Base-by-base conservation (phyloP, 2,888 invertebrate species). In the Argyresthia goedartella region DNA sequence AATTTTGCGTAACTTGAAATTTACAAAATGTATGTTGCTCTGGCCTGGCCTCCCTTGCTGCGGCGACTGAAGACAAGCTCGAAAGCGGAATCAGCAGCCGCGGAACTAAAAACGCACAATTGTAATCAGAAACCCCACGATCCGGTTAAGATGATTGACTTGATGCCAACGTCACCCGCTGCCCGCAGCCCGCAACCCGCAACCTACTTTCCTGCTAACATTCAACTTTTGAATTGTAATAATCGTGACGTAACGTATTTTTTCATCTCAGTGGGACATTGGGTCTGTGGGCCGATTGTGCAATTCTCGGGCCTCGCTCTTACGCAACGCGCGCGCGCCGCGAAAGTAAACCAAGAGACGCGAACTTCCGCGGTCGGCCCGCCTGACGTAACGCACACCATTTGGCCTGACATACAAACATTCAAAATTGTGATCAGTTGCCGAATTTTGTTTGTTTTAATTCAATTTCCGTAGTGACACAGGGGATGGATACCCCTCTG, bases 111-210 rank as follows among this genome's bases (percentile, higher is more conserved):
- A 43, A 14, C 43, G 10, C n/a, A 43, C 43, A 39, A 39, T 39
- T 3, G n/a, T 8, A 11, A 44, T 15, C 2, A 46, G 6, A 33
- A 33, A 8, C 33, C 25, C 4, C 15, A 15, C 8, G 14, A 48
- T 14, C 36, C 14, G 35, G 48, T 14, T 36, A 36, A 3, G 36
- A 10, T 48, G 14, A 48, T 48, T 48, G 36, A 35, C 48, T 48
- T 48, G 15, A 36, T 2, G 16, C 60, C 72, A 72, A 71, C 71
- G 73, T 69, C 79, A 84, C 81, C 70, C n/a, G n/a, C n/a, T n/a
- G n/a, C n/a, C n/a, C 80, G 81, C 80, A 84, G 67, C 69, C 78
- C n/a, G n/a, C n/a, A n/a, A n/a, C n/a, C n/a, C 80, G 81, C 80
- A 84, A 68, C 69, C 78, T 59, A 81, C 81, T 81, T 82, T 78